These are phyloP conservation scores for Habroteleia sp. DNA, from an alignment of 2,888 invertebrate species.

Conservation along the genomic window DNA sequence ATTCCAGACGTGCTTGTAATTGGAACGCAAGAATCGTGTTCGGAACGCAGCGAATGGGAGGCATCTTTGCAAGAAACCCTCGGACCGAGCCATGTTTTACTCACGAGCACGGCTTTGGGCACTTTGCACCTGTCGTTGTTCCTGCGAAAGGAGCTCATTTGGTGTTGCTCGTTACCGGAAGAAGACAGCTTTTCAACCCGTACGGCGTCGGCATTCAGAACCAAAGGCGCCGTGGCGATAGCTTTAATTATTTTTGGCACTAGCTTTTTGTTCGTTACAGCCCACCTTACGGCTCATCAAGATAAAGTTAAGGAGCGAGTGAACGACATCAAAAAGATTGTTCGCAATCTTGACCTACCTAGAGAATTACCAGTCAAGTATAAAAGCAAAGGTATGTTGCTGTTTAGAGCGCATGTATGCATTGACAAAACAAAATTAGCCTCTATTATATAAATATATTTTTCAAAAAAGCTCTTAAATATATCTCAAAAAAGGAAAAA, in stretches of 20 bases:
- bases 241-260: conserved; percentile 97
- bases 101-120: conserved; percentile 83
- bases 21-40: conserved; percentile 95
- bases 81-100: conserved; percentile 95
- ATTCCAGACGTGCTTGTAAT: conserved; percentile 95
- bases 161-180: conserved; percentile 97
- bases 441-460: no score
- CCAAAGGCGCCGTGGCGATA: conserved; percentile 97
- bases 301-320: conserved; percentile 93
- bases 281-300: conserved; percentile 96
- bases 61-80: conserved; percentile 94
- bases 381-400: conserved; percentile 89
- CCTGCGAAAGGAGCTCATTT: conserved; percentile 94
- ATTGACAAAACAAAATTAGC: no score
- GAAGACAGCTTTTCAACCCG: conserved; percentile 93
- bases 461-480: no score
- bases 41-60: conserved; percentile 94
- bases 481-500: no score
- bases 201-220: conserved; percentile 93
- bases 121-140: conserved; percentile 94
- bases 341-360: conserved; percentile 90
- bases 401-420: no score
- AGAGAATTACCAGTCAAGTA: conserved; percentile 89
- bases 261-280: conserved; percentile 96
- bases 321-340: conserved; percentile 92